Conservation (phyloP, 2,888 invertebrate genomes). For the Oscheius sp. region DNA sequence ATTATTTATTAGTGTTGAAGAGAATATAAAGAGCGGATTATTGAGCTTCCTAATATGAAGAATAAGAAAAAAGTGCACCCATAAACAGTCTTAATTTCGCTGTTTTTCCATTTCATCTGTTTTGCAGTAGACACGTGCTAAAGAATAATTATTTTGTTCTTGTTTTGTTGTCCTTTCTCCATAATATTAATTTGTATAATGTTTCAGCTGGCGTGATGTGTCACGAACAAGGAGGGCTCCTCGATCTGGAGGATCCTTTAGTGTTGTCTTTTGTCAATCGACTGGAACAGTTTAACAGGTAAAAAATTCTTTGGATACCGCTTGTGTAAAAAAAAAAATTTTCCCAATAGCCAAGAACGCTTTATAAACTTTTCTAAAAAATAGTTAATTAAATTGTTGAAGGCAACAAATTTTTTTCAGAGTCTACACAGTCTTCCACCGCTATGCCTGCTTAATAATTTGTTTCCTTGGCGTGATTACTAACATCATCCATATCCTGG, state of each 20-base stretch:
- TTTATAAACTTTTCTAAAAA: background rate
- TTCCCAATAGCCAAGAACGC: too few relatives aligned
- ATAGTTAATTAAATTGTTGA: too few relatives aligned
- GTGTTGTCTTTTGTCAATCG: conserved; percentile 46
- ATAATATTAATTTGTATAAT: too few relatives aligned
- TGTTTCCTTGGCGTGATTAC: conserved; percentile 57
- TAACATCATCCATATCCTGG: conserved; percentile 58
- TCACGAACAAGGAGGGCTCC: conserved; percentile 49
- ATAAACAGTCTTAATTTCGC: too few relatives aligned
- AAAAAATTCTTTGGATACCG: background rate
- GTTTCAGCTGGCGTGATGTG: conserved; percentile 54
- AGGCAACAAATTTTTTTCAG: conserved; percentile 34
- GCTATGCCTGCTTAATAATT: conserved; percentile 57
- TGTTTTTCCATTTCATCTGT: too few relatives aligned
- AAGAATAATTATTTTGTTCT: too few relatives aligned
- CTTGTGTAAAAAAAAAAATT: too few relatives aligned
- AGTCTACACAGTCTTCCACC: conserved; percentile 58
- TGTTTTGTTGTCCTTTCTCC: too few relatives aligned
- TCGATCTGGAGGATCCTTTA: conserved; percentile 50
- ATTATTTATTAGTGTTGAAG: too few relatives aligned
- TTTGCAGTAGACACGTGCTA: too few relatives aligned
- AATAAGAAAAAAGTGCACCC: background rate
- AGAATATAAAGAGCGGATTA: too few relatives aligned
- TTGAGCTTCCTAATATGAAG: background rate
- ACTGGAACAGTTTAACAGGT: conserved; percentile 53